These are phyloP conservation scores for Todus mexicanus DNA, from an alignment of 2,797 vertebrate species.

Conservation along the genomic window DNA sequence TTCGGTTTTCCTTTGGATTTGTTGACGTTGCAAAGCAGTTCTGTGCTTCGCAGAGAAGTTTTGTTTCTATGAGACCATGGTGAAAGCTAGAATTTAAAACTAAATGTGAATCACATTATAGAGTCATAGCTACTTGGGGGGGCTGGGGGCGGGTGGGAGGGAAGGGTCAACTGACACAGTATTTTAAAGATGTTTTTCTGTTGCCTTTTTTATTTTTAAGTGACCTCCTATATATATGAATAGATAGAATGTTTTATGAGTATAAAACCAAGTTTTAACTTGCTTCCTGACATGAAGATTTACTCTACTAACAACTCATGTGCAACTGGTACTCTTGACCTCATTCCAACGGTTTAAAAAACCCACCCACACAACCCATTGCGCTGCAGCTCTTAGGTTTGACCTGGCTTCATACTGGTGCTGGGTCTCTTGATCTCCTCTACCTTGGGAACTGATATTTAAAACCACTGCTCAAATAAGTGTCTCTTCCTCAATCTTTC, in stretches of 20 bases:
- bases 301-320: constrained; percentile 67
- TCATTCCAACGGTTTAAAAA: constrained; percentile 63
- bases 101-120: constrained; percentile 64
- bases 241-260: constrained; percentile 69
- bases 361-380: constrained; percentile 53
- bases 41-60: constrained; percentile 63
- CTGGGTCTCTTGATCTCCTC: constrained; percentile 52
- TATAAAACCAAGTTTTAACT: constrained; percentile 65
- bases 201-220: constrained; percentile 76
- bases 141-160: not conserved
- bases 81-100: constrained; percentile 66
- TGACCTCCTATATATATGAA: constrained; percentile 73
- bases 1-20: constrained; percentile 40
- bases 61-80: constrained; percentile 67
- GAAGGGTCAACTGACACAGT: constrained; percentile 65
- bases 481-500: constrained; percentile 55
- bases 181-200: constrained; percentile 69
- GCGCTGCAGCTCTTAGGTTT: constrained; percentile 59
- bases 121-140: constrained; percentile 51
- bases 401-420: constrained; percentile 55
- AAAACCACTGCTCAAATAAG: constrained; percentile 70
- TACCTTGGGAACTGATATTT: constrained; percentile 57
- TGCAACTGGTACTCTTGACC: constrained; percentile 77
- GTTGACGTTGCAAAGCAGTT: constrained; percentile 63
- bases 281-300: constrained; percentile 68